Conservation (phyloP, 1,140 invertebrate species). For the Saxidomus purpurata region DNA sequence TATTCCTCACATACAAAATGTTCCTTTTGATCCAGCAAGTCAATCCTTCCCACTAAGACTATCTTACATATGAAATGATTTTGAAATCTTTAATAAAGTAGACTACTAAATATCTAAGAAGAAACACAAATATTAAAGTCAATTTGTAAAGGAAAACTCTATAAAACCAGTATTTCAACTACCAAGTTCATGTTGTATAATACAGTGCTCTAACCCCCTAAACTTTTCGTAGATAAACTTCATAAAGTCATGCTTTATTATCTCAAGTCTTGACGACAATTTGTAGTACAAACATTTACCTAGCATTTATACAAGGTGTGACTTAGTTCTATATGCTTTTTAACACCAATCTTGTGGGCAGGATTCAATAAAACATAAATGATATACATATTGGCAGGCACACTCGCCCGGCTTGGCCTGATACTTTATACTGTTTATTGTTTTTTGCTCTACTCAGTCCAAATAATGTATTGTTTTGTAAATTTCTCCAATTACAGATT, state of each 20-base stretch:
- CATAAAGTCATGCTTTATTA: background rate
- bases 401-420: background rate
- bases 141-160: background rate
- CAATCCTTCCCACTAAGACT: too few relatives aligned
- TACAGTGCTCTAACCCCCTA: background rate
- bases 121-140: background rate
- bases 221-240: background rate
- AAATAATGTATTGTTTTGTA: background rate
- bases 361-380: slow-evolving; percentile 3
- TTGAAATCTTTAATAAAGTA: background rate
- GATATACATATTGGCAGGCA: slow-evolving; percentile 15
- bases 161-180: background rate
- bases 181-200: background rate
- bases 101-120: background rate
- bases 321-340: background rate
- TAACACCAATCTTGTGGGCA: background rate
- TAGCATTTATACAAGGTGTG: background rate
- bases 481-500: slow-evolving; percentile 17
- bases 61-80: too few relatives aligned
- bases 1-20: too few relatives aligned
- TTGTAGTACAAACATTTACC: slow-evolving; percentile 14
- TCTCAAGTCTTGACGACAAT: background rate
- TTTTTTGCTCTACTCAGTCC: background rate
- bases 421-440: background rate
- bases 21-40: too few relatives aligned